Evolutionary conservation across 2,888 invertebrate species (phyloP), one percentile per base, ranked within the genome.

Genomic region (Metopia argyrocephala): DNA sequence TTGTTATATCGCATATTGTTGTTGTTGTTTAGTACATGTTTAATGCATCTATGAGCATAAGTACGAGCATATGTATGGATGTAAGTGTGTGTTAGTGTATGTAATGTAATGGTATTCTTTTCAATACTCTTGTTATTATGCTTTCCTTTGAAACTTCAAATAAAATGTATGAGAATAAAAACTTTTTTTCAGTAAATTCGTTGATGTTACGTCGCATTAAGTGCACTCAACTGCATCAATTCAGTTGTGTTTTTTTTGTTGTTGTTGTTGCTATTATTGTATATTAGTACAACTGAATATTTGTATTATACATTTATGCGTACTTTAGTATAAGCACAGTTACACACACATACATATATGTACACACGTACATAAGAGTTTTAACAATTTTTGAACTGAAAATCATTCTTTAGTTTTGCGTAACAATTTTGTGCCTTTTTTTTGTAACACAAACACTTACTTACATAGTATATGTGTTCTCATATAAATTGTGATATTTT

Each of bases 151-250:
- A 62, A 59, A 65, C 59, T 69, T 27, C 64, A 15, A 12, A 38
- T n/a, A 15, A 15, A 12, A 31, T 0, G 7, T 31, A 31, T 9
- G 12, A 12, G 15, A 1, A 15, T 38, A 38, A 12, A 15, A 38
- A 15, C 3, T 38, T 12, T 54, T 28, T 64, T 64, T 70, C 21
- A 65, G 18, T 54, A 76, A 70, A 79, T 76, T 76, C 79, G 71
- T 80, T 71, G 79, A 75, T 59, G 75, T 70, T 79, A 46, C 68
- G 76, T 71, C 76, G 79, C 70, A 71, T 80, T 80, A 76, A 80
- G 71, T 69, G 66, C 79, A 80, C 68, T 76, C 79, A 76, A 76
- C 71, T 80, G 79, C 71, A 76, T n/a, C 62, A 80, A 62, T 71
- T 70, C 46, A 68, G 50, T 75, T 71, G 71, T 61, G n/a, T n/a